Evolutionary conservation across 1,140 invertebrate genomes (phyloP).

Genomic region (Neodiprion lecontei): DNA sequence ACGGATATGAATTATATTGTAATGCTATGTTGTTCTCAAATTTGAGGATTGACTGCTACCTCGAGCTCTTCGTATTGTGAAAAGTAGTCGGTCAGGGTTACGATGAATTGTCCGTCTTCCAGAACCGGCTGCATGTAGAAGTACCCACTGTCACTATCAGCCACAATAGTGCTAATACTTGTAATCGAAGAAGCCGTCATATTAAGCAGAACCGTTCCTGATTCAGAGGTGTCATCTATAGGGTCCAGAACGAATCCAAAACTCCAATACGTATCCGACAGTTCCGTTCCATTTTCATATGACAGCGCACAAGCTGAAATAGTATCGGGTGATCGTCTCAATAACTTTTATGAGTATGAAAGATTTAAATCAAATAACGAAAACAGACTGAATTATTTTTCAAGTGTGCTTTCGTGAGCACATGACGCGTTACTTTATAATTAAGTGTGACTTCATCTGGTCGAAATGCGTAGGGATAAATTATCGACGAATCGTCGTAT

Average conservation of each 20-base stretch:
- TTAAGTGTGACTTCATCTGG: neutral
- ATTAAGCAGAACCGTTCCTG: neutral
- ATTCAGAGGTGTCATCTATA: neutral
- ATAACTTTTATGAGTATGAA: too few species aligned
- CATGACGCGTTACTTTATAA: neutral
- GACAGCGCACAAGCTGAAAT: neutral
- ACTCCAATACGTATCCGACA: neutral
- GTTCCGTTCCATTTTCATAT: neutral
- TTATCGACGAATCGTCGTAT: neutral
- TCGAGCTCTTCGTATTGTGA: neutral
- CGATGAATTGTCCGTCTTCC: neutral
- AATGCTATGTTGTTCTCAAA: too few species aligned
- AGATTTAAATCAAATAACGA: too few species aligned
- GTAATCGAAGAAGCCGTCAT: neutral
- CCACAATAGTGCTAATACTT: neutral
- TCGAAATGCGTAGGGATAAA: neutral
- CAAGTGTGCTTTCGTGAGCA: neutral
- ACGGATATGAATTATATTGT: too few species aligned
- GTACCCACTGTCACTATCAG: neutral
- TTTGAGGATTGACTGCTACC: neutral
- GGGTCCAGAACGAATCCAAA: neutral
- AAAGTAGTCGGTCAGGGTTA: constrained; percentile 1
- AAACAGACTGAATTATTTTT: too few species aligned
- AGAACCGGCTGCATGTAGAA: neutral
- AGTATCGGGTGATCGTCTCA: neutral